These are phyloP conservation scores for Catonia carolina DNA, from an alignment of 2,888 invertebrate genomes.

Conservation along the genomic window DNA sequence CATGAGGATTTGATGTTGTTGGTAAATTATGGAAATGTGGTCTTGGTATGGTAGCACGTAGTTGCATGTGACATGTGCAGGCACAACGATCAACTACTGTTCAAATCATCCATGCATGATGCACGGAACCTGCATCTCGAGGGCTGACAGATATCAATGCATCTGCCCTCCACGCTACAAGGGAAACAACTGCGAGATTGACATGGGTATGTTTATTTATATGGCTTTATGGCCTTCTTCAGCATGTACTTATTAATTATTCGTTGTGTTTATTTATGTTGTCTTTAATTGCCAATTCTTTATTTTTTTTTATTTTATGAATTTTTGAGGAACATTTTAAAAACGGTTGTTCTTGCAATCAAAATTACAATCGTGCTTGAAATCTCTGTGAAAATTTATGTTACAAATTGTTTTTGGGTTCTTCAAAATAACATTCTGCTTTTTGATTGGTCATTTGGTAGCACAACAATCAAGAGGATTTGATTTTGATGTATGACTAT, in stretches of 20 bases:
- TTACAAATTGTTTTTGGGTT: no score
- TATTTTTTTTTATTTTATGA: no score
- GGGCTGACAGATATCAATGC: slow-evolving; percentile 73
- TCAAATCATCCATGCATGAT: slow-evolving; percentile 74
- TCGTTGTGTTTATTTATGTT: not conserved
- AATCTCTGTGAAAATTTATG: no score
- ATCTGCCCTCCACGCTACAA: slow-evolving; percentile 76
- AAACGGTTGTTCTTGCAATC: no score
- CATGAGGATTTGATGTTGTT: no score
- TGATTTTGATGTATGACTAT: no score
- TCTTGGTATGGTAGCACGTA: not conserved
- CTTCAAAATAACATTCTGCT: no score
- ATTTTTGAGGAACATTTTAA: no score
- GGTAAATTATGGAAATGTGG: no score
- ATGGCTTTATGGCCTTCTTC: not conserved
- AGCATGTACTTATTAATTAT: not conserved
- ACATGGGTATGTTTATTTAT: slow-evolving; percentile 48
- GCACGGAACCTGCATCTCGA: slow-evolving; percentile 71
- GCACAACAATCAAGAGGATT: no score
- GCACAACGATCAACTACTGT: slow-evolving; percentile 57
- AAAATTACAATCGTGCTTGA: no score
- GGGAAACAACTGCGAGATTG: slow-evolving; percentile 81
- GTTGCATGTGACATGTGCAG: slow-evolving; percentile 26
- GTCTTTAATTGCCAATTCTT: not conserved
- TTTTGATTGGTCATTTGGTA: no score